These are phyloP conservation scores for Papilio protenor DNA, from an alignment of 2,888 invertebrate species.

Conservation along the genomic window DNA sequence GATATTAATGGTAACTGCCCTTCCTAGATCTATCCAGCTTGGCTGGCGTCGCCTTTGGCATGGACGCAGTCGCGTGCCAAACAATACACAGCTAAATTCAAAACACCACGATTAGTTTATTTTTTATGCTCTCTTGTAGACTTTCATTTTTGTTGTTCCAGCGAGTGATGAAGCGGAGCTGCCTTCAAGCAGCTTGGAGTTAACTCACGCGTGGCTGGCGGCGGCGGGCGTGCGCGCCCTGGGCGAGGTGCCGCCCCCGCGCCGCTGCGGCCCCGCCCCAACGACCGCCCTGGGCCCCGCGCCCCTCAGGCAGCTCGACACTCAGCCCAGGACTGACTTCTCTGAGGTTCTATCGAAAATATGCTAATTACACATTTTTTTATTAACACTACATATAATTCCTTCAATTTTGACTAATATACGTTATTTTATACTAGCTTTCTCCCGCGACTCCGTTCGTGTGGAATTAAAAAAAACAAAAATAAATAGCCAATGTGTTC, in stretches of 20 bases:
- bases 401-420: not conserved
- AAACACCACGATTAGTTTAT: too few species aligned
- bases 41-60: too few species aligned
- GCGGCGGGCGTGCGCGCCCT: conserved; percentile 62
- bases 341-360: conserved; percentile 63
- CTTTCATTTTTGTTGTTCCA: conserved; percentile 43
- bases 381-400: not conserved
- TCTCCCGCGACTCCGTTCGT: too few species aligned
- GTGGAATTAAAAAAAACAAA: too few species aligned
- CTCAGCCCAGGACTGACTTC: conserved; percentile 68
- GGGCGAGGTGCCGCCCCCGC: conserved; percentile 50
- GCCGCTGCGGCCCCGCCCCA: conserved; percentile 25
- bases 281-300: conserved; percentile 52
- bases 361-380: too few species aligned
- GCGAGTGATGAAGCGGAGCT: conserved; percentile 58
- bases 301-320: conserved; percentile 51
- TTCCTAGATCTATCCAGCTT: too few species aligned
- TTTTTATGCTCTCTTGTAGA: too few species aligned
- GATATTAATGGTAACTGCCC: too few species aligned
- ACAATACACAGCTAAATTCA: too few species aligned
- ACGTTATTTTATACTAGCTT: not conserved
- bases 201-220: conserved; percentile 64
- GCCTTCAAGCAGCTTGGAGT: conserved; percentile 56
- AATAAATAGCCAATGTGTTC: too few species aligned
- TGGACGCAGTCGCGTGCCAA: too few species aligned